These are phyloP conservation scores for Corythornis madagascariensis DNA, from an alignment of 2,113 vertebrate genomes.

Conservation along the genomic window DNA sequence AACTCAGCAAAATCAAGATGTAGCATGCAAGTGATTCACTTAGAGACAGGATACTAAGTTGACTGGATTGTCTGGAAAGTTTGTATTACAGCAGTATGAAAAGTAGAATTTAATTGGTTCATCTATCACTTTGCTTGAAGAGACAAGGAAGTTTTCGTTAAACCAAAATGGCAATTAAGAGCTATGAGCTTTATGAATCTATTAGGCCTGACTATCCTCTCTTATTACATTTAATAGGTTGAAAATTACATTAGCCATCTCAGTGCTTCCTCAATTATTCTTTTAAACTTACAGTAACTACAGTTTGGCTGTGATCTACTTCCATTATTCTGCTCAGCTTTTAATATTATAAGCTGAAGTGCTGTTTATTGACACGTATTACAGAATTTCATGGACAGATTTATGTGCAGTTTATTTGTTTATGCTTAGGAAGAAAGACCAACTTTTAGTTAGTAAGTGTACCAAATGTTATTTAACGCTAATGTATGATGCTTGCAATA, in stretches of 20 bases:
- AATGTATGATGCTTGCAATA: not conserved
- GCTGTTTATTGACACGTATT: not conserved
- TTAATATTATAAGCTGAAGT: not conserved
- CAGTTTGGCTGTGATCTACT: not conserved
- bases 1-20: not conserved
- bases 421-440: not conserved
- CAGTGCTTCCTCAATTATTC: conserved; percentile 26
- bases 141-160: not conserved
- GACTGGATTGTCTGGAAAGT: not conserved
- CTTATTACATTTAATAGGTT: conserved; percentile 38
- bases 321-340: conserved; percentile 7
- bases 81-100: not conserved
- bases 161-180: not conserved
- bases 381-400: not conserved
- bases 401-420: not conserved
- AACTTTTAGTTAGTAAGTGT: not conserved
- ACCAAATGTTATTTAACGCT: not conserved
- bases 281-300: conserved; percentile 1
- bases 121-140: not conserved
- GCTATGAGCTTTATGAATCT: not conserved
- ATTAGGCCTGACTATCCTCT: not conserved
- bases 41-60: not conserved
- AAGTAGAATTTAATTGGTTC: not conserved
- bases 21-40: not conserved
- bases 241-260: conserved; percentile 10